A percentile compares a stretch with the other conserved stretches of the same genome.
phyloP scores from a whole-genome alignment of 2,797 vertebrate genomes.

The Gambelia wislizenii region DNA sequence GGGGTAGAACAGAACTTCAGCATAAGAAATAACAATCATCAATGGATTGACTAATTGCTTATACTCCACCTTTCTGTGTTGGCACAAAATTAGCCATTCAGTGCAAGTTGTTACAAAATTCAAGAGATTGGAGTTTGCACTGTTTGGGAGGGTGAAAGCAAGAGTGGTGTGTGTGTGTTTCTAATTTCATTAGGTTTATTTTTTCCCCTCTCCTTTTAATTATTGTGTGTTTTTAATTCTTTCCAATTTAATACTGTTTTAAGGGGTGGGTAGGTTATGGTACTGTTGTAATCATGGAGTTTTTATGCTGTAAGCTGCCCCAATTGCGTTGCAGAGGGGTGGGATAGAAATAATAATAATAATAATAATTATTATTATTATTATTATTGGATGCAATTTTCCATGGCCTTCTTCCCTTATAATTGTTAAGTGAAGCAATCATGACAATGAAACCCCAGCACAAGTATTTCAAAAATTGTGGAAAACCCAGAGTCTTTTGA shows the following conservation, averaged over 20 bases:
- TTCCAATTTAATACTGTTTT: no score
- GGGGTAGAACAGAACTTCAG: constrained; percentile 47
- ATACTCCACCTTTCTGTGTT: constrained; percentile 8
- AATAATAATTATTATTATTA: no score
- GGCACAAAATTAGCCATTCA: constrained; percentile 40
- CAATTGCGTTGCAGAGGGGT: no score
- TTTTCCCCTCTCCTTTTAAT: no score
- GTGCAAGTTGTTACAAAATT: constrained; percentile 1
- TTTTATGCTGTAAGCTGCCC: no score
- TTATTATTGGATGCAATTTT: background rate
- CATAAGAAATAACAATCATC: constrained; percentile 54
- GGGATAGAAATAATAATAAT: no score
- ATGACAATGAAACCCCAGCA: background rate
- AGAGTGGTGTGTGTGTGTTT: background rate
- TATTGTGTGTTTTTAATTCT: no score
- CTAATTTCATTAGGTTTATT: no score
- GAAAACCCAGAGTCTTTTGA: background rate
- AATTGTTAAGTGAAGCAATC: background rate
- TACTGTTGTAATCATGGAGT: no score
- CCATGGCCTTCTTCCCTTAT: background rate
- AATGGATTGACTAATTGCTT: constrained; percentile 46
- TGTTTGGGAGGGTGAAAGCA: background rate
- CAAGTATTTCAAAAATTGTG: no score
- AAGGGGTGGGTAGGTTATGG: no score
- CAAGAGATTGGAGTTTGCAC: background rate